Evolutionary conservation across 23 tunicate genomes (phyloP).

Genomic region (Trididemnum clinides): DNA sequence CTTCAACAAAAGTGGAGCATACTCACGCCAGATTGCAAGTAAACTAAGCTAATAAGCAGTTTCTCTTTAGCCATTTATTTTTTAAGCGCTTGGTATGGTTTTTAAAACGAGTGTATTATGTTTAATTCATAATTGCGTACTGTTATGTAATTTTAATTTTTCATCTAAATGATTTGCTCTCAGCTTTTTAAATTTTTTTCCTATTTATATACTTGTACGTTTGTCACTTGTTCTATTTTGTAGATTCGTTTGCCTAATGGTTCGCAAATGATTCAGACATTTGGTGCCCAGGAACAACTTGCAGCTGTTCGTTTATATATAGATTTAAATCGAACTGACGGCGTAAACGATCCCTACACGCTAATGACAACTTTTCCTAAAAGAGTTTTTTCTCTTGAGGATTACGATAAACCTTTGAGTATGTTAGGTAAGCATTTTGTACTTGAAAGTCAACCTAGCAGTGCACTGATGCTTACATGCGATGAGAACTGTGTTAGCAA

Average conservation of each 20-base stretch:
- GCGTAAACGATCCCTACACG: conserved; percentile 29
- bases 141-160: too few species aligned
- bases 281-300: conserved; percentile 70
- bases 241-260: conserved; percentile 77
- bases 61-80: too few species aligned
- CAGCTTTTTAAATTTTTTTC: too few species aligned
- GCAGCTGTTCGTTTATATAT: conserved; percentile 66
- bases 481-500: too few species aligned
- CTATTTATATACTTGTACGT: background rate
- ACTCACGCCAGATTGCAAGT: conserved; percentile 63
- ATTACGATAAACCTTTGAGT: conserved; percentile 57
- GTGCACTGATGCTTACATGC: too few species aligned
- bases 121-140: too few species aligned
- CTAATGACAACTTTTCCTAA: conserved; percentile 76
- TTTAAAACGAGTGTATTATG: too few species aligned
- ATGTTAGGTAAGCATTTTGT: conserved; percentile 43
- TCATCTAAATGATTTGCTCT: too few species aligned
- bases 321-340: conserved; percentile 64
- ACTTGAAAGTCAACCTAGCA: too few species aligned
- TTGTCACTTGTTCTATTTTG: background rate
- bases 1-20: conserved; percentile 40
- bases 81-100: too few species aligned
- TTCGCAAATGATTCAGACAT: conserved; percentile 59
- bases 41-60: too few species aligned
- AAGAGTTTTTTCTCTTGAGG: conserved; percentile 61